Evolutionary conservation across 35 echinoderm and acorn worm species (phyloP).

Genomic region (Anneissia japonica): DNA sequence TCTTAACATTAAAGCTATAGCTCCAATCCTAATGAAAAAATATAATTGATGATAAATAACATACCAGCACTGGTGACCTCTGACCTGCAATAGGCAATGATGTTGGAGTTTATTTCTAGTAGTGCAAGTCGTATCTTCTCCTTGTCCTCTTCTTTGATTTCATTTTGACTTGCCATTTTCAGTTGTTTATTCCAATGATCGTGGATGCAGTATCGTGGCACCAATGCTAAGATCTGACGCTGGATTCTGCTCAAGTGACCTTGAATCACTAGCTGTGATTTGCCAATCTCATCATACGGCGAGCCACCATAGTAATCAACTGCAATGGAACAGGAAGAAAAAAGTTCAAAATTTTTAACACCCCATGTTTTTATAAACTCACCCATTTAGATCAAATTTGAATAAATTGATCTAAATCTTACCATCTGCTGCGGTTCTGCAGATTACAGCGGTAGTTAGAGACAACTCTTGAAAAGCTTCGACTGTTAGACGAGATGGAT

Average conservation of each 20-base stretch:
- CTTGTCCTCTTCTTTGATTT: neutral
- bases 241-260: slow-evolving; percentile 83
- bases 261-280: slow-evolving; percentile 64
- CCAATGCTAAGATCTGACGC: slow-evolving; percentile 81
- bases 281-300: slow-evolving; percentile 21
- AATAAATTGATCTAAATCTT: slow-evolving; percentile 6
- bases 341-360: too few species aligned
- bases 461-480: slow-evolving; percentile 71
- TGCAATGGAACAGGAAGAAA: slow-evolving; percentile 5
- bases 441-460: slow-evolving; percentile 59
- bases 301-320: slow-evolving; percentile 65
- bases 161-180: slow-evolving; percentile 20
- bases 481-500: slow-evolving; percentile 25
- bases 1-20: too few species aligned
- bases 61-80: slow-evolving; percentile 66
- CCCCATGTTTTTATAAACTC: neutral
- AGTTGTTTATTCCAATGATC: slow-evolving; percentile 75
- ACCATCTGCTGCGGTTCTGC: slow-evolving; percentile 67
- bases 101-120: slow-evolving; percentile 67
- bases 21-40: too few species aligned
- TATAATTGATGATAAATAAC: neutral
- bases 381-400: neutral
- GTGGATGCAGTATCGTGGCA: slow-evolving; percentile 69
- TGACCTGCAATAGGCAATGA: slow-evolving; percentile 76
- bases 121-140: slow-evolving; percentile 26